These are phyloP conservation scores for Lamellibrachia satsuma DNA, from an alignment of 2,888 invertebrate genomes.

Conservation along the genomic window DNA sequence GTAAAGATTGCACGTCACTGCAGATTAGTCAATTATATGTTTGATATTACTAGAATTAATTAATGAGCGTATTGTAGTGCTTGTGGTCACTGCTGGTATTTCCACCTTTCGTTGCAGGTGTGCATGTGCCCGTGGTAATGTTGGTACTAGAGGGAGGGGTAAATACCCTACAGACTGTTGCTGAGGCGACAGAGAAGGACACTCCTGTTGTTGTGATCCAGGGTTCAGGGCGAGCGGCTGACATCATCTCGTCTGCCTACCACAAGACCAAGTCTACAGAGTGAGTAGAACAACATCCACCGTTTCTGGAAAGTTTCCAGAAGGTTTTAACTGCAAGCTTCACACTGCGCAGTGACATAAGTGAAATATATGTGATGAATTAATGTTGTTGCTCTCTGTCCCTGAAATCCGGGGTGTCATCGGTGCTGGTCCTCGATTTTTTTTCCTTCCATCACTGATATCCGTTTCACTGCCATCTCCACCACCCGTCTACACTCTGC, in stretches of 20 bases:
- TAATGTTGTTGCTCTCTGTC: background rate
- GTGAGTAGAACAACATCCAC: conserved; percentile 23
- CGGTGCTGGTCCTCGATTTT: no score
- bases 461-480: no score
- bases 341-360: background rate
- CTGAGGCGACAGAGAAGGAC: conserved; percentile 49
- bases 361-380: background rate
- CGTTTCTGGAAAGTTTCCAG: background rate
- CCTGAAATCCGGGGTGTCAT: no score
- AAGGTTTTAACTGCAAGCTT: background rate
- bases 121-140: conserved; percentile 83
- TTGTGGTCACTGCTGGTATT: background rate
- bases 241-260: conserved; percentile 59
- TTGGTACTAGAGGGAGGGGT: conserved; percentile 97
- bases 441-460: no score
- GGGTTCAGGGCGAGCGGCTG: conserved; percentile 63
- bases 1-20: no score
- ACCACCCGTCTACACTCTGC: background rate
- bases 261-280: conserved; percentile 28
- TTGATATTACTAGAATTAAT: no score
- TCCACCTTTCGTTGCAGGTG: conserved; percentile 44
- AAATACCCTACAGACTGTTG: conserved; percentile 74
- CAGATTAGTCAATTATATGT: no score
- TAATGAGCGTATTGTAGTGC: background rate
- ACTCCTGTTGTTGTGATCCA: conserved; percentile 62